A percentile compares a stretch with the other conserved stretches of the same genome.
Conservation (phyloP, 2,113 vertebrate genomes). For the Columba janthina region DNA sequence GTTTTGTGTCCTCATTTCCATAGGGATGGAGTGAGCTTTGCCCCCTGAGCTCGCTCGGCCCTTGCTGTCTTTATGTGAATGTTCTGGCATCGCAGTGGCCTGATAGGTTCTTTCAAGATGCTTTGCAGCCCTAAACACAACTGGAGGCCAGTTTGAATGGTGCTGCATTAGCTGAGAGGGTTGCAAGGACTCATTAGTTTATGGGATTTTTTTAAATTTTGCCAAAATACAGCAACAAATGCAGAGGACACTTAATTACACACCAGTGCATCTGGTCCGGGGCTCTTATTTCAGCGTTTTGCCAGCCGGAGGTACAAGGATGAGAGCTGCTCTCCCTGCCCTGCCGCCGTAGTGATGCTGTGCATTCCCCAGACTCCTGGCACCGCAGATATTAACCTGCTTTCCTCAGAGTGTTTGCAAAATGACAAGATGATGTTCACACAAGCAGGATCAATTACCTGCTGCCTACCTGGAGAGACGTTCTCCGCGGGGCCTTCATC, state of each 20-base stretch:
- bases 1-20: not conserved
- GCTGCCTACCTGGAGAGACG: slow-evolving; percentile 19
- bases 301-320: not conserved
- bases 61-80: not conserved
- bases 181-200: not conserved
- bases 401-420: not conserved
- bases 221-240: not conserved
- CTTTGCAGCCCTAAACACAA: not conserved
- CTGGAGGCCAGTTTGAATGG: not conserved
- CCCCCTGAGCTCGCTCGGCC: not conserved
- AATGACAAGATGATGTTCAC: slow-evolving; percentile 26
- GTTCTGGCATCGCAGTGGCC: not conserved
- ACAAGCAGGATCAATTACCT: slow-evolving; percentile 53
- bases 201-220: not conserved
- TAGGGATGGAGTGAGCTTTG: not conserved
- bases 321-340: not conserved
- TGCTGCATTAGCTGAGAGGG: not conserved
- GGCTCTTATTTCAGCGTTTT: not conserved
- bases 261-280: not conserved
- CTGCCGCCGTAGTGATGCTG: not conserved
- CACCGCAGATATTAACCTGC: slow-evolving; percentile 7
- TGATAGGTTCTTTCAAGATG: not conserved
- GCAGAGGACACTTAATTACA: not conserved
- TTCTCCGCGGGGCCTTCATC: not conserved
- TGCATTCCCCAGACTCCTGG: not conserved